Evolutionary conservation across 2,797 vertebrate genomes (phyloP).

Genomic region (Siniperca scherzeri): DNA sequence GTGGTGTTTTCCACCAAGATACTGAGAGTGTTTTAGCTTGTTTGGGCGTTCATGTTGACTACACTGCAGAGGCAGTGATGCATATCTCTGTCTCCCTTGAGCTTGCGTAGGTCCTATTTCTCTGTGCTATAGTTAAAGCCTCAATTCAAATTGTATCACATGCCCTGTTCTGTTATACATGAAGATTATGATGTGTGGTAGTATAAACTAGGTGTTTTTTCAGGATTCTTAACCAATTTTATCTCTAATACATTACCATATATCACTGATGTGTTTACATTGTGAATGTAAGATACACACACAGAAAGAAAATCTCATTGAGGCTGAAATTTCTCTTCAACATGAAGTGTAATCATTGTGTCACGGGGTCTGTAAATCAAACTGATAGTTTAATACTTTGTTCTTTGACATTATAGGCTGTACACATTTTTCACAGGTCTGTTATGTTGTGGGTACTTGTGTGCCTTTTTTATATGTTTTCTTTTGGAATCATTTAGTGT

Average conservation of each 20-base stretch:
- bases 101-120: constrained; percentile 56
- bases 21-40: constrained; percentile 75
- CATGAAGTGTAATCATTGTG: not conserved
- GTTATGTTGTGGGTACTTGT: not conserved
- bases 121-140: constrained; percentile 43
- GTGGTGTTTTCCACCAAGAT: constrained; percentile 83
- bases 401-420: not conserved
- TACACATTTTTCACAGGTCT: not conserved
- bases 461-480: not conserved
- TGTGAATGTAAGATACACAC: not conserved
- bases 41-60: constrained; percentile 83
- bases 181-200: constrained; percentile 3
- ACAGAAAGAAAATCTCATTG: not conserved
- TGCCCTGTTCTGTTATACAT: constrained; percentile 1
- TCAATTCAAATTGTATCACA: not conserved
- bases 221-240: not conserved
- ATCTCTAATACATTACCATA: not conserved
- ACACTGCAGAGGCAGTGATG: constrained; percentile 82
- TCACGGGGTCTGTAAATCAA: not conserved
- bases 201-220: constrained; percentile 2
- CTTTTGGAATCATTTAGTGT: not conserved
- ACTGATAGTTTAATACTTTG: not conserved
- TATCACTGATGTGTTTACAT: constrained; percentile 9
- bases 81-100: constrained; percentile 66
- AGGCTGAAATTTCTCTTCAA: not conserved